These are phyloP conservation scores for Calcarius lapponicus DNA, from an alignment of 2,797 vertebrate genomes.

Conservation along the genomic window DNA sequence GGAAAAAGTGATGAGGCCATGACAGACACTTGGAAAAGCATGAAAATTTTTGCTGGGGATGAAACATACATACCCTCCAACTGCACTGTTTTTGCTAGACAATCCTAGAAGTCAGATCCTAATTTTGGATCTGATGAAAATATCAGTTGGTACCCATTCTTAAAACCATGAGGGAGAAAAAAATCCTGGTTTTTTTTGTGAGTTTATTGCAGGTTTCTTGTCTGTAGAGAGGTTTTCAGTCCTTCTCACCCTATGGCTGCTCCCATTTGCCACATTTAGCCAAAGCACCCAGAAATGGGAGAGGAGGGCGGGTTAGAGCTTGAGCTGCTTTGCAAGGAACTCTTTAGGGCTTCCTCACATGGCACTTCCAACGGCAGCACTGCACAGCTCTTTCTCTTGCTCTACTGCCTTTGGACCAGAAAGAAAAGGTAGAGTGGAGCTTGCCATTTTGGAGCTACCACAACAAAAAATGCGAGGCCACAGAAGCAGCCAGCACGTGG, in stretches of 20 bases:
- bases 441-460: not conserved
- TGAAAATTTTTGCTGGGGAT: slow-evolving; percentile 60
- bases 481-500: not conserved
- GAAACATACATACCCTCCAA: slow-evolving; percentile 62
- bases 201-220: slow-evolving; percentile 11
- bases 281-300: not conserved
- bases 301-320: not conserved
- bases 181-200: not conserved
- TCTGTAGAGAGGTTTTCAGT: slow-evolving; percentile 8
- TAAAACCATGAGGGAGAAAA: not conserved
- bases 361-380: not conserved
- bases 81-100: slow-evolving; percentile 51
- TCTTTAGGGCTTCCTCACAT: not conserved
- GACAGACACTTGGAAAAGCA: slow-evolving; percentile 69
- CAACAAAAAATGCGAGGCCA: not conserved
- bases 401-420: not conserved
- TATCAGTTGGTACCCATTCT: slow-evolving; percentile 61
- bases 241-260: not conserved
- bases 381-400: not conserved
- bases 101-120: slow-evolving; percentile 45
- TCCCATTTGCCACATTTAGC: not conserved
- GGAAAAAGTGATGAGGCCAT: slow-evolving; percentile 60
- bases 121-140: slow-evolving; percentile 53
- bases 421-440: slow-evolving; percentile 8
- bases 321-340: not conserved